A percentile compares a stretch with the other conserved stretches of the same genome.
phyloP scores from a whole-genome alignment of 1,140 invertebrate species.

The Dendroctonus valens region DNA sequence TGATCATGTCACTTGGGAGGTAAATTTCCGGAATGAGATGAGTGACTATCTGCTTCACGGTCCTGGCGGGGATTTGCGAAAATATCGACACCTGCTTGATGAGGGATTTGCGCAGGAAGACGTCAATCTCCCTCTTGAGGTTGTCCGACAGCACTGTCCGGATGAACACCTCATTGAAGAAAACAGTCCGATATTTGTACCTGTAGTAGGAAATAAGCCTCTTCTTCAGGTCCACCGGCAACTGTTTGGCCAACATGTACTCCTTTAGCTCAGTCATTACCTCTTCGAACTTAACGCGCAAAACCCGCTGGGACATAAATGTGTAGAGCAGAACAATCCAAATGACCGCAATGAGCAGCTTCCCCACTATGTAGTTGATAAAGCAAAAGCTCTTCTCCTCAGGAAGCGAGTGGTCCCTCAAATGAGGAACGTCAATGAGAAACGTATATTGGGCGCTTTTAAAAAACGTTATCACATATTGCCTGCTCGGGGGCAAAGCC shows the following conservation, averaged over 20 bases:
- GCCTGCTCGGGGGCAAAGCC: neutral
- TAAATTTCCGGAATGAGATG: constrained; percentile 41
- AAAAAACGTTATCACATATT: constrained; percentile 26
- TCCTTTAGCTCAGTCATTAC: constrained; percentile 39
- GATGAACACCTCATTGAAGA: constrained; percentile 35
- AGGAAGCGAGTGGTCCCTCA: neutral
- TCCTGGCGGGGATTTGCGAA: constrained; percentile 32
- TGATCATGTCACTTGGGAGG: constrained; percentile 48
- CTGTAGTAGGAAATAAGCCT: constrained; percentile 37
- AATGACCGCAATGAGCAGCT: constrained; percentile 37
- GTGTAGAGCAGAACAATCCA: constrained; percentile 34
- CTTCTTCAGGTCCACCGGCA: constrained; percentile 34
- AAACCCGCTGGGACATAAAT: constrained; percentile 13
- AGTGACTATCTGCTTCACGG: constrained; percentile 35
- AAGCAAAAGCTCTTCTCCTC: constrained; percentile 12
- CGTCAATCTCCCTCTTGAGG: constrained; percentile 41
- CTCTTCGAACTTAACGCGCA: constrained; percentile 37
- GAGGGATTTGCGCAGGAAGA: constrained; percentile 38
- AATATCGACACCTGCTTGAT: constrained; percentile 42
- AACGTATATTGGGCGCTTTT: constrained; percentile 25
- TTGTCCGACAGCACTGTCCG: constrained; percentile 34
- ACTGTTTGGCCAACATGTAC: constrained; percentile 40
- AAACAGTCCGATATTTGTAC: constrained; percentile 39
- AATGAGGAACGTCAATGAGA: constrained; percentile 16
- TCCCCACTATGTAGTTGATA: constrained; percentile 24